Conservation (phyloP, 2,888 invertebrate genomes). For the Caenorhabditis sp. region DNA sequence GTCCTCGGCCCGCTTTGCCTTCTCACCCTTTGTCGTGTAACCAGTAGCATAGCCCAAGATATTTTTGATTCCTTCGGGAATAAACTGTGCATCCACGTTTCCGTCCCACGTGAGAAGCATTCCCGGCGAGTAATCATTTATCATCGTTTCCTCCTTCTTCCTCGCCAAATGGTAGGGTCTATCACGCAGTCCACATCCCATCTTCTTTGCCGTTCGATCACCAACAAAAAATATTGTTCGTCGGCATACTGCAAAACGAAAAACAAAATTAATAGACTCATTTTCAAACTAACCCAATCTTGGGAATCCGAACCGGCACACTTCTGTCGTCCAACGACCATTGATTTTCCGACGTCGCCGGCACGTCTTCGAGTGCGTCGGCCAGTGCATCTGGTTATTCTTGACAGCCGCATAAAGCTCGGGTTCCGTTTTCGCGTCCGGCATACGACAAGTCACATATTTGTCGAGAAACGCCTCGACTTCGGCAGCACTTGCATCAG, state of each 20-base stretch:
- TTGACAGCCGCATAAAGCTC: neutral
- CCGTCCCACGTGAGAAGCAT: conserved; percentile 14
- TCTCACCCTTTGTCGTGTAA: conserved; percentile 28
- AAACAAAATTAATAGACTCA: too few species aligned
- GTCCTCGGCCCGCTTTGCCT: neutral
- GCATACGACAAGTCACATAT: conserved; percentile 17
- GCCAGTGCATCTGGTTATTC: conserved; percentile 17
- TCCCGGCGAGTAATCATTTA: conserved; percentile 29
- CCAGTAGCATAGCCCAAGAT: conserved; percentile 13
- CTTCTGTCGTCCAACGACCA: neutral
- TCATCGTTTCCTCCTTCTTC: neutral
- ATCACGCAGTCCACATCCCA: neutral
- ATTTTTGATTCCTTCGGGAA: neutral
- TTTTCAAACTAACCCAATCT: too few species aligned
- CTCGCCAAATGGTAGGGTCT: conserved; percentile 7
- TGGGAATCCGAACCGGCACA: conserved; percentile 20
- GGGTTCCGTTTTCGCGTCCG: conserved; percentile 6
- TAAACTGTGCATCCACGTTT: conserved; percentile 39
- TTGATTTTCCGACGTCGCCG: neutral
- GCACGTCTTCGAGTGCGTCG: conserved; percentile 23
- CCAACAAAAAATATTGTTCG: too few species aligned
- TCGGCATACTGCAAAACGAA: too few species aligned
- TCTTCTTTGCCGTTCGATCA: too few species aligned
- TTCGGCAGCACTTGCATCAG: neutral
- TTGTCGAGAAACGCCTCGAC: neutral